Evolutionary conservation across 1,140 invertebrate genomes (phyloP), one percentile per base, ranked within the genome.

Genomic region (Argopecten irradians): DNA sequence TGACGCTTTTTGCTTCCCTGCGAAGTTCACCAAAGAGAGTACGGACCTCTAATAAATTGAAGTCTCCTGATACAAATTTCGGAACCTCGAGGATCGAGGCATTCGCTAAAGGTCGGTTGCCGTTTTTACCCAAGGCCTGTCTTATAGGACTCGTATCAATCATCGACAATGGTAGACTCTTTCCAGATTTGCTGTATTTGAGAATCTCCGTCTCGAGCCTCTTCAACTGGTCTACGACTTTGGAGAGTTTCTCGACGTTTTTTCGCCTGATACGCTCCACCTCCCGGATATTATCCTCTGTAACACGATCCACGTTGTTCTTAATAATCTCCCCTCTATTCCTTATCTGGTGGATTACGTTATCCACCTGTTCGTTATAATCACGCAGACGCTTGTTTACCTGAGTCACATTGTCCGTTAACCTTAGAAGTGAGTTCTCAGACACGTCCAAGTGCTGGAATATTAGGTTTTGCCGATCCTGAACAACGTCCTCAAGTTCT

Each of bases 371-470:
- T n/a, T 71, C 55, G 16, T 71, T 71, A n/a, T 71, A 71, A 71
- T 71, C n/a, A 22, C 55, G 1, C 1, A 71, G 16, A 28, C 55
- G 55, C n/a, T 71, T 71, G 16, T 71, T 71, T 5, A 71, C 55
- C 55, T 71, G 55, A 16, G 55, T 16, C 1, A 71, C 55, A n/a
- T 71, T 71, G 55, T 71, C 55, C 1, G 55, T 71, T n/a, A 71
- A 11, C 28, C 28, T 71, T 11, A 71, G 55, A 11, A 71, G 55
- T 7, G 55, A 71, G 13, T 16, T 71, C 13, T 71, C 55, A 71
- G 55, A 71, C 22, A 71, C 55, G n/a, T 71, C 55, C 22, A 71
- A n/a, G 55, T 71, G 55, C 55, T 71, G 55, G 55, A 71, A 71
- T 71, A 71, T 71, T 5, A 71, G 22, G 16, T 71, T 71, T 16